A percentile compares a stretch with the other conserved stretches of the same genome.
These are phyloP conservation scores for Eubucco bourcierii DNA, from an alignment of 2,113 vertebrate species.

Conservation along the genomic window DNA sequence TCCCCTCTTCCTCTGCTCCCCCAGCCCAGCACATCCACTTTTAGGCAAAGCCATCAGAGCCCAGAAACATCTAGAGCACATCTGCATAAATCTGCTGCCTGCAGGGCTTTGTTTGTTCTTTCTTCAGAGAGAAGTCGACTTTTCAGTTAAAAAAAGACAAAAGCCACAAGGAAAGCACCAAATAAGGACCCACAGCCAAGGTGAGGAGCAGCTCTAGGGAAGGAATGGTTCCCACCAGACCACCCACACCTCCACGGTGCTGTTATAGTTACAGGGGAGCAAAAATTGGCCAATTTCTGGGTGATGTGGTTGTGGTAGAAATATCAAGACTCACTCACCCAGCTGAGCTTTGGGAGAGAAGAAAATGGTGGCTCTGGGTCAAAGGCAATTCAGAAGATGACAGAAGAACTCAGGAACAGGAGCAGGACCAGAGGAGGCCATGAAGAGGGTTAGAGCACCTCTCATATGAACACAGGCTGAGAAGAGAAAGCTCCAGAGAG, in stretches of 20 bases:
- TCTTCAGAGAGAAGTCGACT: not conserved
- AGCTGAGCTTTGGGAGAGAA: not conserved
- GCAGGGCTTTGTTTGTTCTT: not conserved
- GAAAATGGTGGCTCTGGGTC: fast-evolving
- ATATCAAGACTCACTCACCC: fast-evolving
- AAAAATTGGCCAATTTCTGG: not conserved
- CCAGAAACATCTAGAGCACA: not conserved
- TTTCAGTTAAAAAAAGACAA: not conserved
- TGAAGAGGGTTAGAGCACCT: too few relatives aligned
- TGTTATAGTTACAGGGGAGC: fast-evolving
- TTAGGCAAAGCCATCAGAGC: not conserved
- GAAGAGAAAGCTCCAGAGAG: too few relatives aligned
- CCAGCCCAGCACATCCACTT: not conserved
- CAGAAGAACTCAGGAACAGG: too few relatives aligned
- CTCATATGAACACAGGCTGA: too few relatives aligned
- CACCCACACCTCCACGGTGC: fast-evolving
- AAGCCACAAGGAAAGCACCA: not conserved
- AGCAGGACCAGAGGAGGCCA: too few relatives aligned
- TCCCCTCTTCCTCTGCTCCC: not conserved
- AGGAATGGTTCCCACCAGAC: not conserved
- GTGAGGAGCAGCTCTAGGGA: not conserved
- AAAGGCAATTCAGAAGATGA: not conserved
- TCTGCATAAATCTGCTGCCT: not conserved
- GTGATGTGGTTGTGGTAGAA: fast-evolving
- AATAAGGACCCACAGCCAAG: fast-evolving